Base-by-base conservation (phyloP, 2,113 vertebrate species). In the Phrynosoma blainvillii region DNA sequence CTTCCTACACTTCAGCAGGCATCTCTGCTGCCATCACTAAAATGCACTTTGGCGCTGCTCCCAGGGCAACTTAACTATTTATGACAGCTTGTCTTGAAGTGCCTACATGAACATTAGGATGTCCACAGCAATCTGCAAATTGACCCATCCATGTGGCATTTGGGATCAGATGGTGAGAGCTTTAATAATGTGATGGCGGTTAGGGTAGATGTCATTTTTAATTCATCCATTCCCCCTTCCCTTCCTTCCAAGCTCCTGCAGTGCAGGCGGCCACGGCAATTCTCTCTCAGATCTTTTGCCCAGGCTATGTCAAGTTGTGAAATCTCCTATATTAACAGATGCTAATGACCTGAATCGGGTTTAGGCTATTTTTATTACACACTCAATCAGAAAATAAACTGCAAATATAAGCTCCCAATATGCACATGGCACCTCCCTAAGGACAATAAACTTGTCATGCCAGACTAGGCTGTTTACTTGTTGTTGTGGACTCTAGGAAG, bases 11-110 rank as follows among this genome's bases (percentile, higher is more conserved):
- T 96, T 97, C 93, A 95, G 93, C 95, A 95, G 94, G 93, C 94
- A 92, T 95, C 95, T 96, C 95, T 87, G 90, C 93, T 96, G 90
- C 94, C 94, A 96, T 95, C 95, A 91, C 85, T 47, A 88, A 95
- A 96, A 96, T 94, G 93, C 89, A 79, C 95, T 94, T 93, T 96
- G 96, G 96, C 94, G 0, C 6, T 4, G 91, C 93, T 97, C 96
- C 96, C 96, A 94, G 91, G 92, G 94, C 92, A 95, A 62, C 77
- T 94, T 93, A 96, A 94, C 94, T 96, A 88, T 96, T 97, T 96
- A 93, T 94, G 95, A 96, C 95, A 94, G 93, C 94, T 95, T 94
- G 94, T 96, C 95, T 96, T 95, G 89, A 96, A 95, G 94, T 92
- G 93, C 90, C 92, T 93, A 93, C 84, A 92, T 30, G 89, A 94